Evolutionary conservation across 2,113 vertebrate species (phyloP).

Genomic region (Poecile atricapillus): DNA sequence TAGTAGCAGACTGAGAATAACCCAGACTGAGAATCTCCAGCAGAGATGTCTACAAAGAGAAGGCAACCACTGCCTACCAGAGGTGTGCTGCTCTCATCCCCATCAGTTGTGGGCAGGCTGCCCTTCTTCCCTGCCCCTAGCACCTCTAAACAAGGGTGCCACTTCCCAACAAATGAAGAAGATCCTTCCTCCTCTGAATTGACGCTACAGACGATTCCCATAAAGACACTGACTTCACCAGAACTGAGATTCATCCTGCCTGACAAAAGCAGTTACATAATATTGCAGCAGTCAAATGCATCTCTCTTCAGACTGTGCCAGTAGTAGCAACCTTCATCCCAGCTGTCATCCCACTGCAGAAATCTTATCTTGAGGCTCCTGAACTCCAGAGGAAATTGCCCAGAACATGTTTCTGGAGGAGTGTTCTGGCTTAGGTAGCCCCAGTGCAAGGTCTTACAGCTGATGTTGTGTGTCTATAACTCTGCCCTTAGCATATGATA

Average conservation of each 20-base stretch:
- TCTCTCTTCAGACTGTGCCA: background rate
- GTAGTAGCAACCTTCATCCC: background rate
- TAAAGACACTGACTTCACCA: background rate
- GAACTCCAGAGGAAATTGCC: background rate
- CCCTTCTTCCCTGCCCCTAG: background rate
- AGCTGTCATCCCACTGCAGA: background rate
- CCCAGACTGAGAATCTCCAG: background rate
- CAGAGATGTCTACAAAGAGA: background rate
- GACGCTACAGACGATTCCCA: background rate
- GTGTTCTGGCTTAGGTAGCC: background rate
- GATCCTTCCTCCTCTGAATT: background rate
- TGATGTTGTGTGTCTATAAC: fast-evolving
- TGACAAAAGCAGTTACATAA: background rate
- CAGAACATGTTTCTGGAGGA: background rate
- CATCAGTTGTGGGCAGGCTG: fast-evolving
- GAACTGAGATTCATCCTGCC: background rate
- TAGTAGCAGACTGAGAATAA: background rate
- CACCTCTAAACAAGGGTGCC: background rate
- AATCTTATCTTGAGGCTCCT: background rate
- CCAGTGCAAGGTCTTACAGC: background rate
- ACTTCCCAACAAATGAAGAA: background rate
- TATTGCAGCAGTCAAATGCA: background rate
- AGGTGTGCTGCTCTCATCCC: background rate
- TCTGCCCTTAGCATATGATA: background rate
- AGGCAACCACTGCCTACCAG: background rate